These are phyloP conservation scores for Cantharis nigra DNA, from an alignment of 2,888 invertebrate species.

Conservation along the genomic window DNA sequence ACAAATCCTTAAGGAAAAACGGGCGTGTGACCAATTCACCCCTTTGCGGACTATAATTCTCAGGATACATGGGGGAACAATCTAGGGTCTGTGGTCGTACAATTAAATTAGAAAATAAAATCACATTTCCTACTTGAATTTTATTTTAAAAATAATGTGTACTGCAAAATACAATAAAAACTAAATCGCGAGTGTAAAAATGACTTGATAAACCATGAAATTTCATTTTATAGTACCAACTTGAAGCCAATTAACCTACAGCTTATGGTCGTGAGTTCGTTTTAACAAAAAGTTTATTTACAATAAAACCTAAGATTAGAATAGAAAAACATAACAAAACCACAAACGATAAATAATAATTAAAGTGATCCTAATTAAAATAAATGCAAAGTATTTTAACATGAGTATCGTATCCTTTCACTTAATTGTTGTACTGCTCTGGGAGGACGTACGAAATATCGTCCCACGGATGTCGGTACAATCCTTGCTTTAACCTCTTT, in stretches of 20 bases:
- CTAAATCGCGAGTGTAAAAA: background rate
- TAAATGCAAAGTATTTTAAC: background rate
- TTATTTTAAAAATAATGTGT: background rate
- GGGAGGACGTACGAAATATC: conserved; percentile 91
- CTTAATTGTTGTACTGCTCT: conserved; percentile 64
- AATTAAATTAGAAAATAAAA: background rate
- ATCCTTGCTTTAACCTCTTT: conserved; percentile 96
- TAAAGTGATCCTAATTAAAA: background rate
- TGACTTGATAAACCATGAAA: background rate
- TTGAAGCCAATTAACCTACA: background rate
- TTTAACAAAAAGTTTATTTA: background rate
- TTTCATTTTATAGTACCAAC: background rate
- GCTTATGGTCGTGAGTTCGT: background rate
- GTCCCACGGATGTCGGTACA: conserved; percentile 99
- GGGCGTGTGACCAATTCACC: too few species aligned
- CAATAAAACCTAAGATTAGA: background rate
- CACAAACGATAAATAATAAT: background rate
- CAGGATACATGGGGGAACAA: too few species aligned
- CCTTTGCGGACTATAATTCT: too few species aligned
- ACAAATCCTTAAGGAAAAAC: too few species aligned
- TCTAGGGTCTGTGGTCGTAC: too few species aligned
- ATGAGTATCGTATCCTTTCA: background rate
- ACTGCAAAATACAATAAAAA: background rate
- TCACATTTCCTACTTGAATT: background rate
- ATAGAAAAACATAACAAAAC: background rate